Conservation (phyloP, 1,140 invertebrate species). For the Drosophila chauvacae region DNA sequence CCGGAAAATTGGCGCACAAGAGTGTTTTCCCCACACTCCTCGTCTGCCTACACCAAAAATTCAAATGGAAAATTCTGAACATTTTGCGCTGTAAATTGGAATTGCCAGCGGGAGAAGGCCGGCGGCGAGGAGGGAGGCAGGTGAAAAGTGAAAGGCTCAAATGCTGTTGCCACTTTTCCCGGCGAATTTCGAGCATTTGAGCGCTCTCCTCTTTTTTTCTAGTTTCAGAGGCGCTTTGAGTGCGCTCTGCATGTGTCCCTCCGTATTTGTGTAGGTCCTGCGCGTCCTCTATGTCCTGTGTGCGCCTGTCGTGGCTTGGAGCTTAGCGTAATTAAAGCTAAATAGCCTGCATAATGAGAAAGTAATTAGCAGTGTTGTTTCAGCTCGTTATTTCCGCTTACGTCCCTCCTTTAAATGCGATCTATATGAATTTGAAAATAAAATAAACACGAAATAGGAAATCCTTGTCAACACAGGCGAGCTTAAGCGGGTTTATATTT, state of each 20-base stretch:
- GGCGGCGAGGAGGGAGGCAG: conserved; percentile 26
- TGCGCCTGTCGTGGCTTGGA: conserved; percentile 59
- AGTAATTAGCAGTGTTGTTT: conserved; percentile 81
- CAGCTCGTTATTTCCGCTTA: conserved; percentile 43
- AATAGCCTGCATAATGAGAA: conserved; percentile 84
- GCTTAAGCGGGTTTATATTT: neutral
- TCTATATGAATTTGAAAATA: conserved; percentile 36
- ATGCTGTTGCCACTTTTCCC: conserved; percentile 63
- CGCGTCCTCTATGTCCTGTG: neutral
- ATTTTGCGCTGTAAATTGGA: conserved; percentile 58
- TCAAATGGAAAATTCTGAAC: conserved; percentile 74
- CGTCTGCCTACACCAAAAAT: conserved; percentile 25
- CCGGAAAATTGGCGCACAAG: conserved; percentile 59
- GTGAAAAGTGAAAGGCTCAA: conserved; percentile 75
- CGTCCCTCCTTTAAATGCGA: conserved; percentile 20
- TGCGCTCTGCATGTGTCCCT: conserved; percentile 25
- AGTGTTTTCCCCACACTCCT: conserved; percentile 1
- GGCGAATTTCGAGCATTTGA: conserved; percentile 65
- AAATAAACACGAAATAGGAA: conserved; percentile 1
- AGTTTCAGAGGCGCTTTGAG: conserved; percentile 57
- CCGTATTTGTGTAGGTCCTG: conserved; percentile 13
- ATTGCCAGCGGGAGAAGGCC: conserved; percentile 39
- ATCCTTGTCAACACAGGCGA: neutral
- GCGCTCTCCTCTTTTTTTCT: conserved; percentile 26
- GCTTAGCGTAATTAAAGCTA: conserved; percentile 83